Evolutionary conservation across 2,888 invertebrate genomes (phyloP).

Genomic region (Coelopa pilipes): DNA sequence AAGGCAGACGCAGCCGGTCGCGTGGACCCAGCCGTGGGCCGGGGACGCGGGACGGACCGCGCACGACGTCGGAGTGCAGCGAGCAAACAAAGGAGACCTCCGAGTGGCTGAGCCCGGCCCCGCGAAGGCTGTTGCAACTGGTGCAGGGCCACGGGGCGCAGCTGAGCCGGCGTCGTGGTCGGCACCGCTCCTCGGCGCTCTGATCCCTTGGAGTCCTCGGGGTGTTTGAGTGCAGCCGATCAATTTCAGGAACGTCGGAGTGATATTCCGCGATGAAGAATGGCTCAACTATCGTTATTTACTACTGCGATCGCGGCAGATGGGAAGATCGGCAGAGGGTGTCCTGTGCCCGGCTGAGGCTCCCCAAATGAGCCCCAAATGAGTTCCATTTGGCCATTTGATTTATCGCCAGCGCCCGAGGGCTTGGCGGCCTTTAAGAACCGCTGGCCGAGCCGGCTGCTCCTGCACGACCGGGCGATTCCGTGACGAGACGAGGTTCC

Average conservation of each 20-base stretch:
- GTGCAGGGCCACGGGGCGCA: background rate
- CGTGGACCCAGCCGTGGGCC: background rate
- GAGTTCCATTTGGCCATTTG: too few species aligned
- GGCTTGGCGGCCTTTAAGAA: too few species aligned
- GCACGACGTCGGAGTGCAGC: background rate
- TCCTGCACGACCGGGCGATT: too few species aligned
- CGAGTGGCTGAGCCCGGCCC: background rate
- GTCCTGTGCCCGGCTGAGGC: too few species aligned
- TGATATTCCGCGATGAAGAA: slow-evolving; percentile 39
- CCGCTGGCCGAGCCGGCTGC: too few species aligned
- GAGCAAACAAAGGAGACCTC: slow-evolving; percentile 11
- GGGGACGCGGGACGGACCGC: background rate
- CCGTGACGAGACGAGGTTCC: too few species aligned
- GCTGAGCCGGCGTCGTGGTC: background rate
- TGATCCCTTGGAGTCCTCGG: background rate
- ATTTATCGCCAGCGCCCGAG: too few species aligned
- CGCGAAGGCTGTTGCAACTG: slow-evolving; percentile 1
- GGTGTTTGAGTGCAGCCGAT: slow-evolving; percentile 20
- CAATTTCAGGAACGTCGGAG: slow-evolving; percentile 38
- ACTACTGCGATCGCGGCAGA: background rate
- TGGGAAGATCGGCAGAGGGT: background rate
- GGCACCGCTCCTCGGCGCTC: background rate
- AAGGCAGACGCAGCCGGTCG: slow-evolving; percentile 14
- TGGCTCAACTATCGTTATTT: slow-evolving; percentile 29
- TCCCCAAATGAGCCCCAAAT: too few species aligned